Evolutionary conservation across 2,888 invertebrate genomes (phyloP).

Genomic region (Lasioglossum villosulum): DNA sequence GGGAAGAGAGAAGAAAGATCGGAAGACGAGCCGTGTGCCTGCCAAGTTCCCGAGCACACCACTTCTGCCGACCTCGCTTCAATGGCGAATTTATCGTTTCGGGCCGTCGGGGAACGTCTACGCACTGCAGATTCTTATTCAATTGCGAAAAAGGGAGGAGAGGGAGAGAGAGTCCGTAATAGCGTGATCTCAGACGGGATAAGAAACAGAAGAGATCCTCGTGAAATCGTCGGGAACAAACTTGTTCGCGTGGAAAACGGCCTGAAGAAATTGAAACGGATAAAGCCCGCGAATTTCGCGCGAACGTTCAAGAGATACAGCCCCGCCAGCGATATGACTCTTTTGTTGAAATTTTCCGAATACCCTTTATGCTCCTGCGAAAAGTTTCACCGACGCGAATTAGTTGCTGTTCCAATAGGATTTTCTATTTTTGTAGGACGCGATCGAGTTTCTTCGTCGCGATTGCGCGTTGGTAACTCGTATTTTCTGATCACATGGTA

Average conservation of each 20-base stretch:
- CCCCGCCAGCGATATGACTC: not conserved
- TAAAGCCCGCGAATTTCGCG: not conserved
- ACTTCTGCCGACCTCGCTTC: conserved; percentile 51
- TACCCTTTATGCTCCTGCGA: not conserved
- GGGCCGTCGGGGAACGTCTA: conserved; percentile 28
- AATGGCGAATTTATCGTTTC: conserved; percentile 61
- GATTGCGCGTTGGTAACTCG: not conserved
- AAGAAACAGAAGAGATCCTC: conserved; percentile 9
- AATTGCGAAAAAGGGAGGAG: not conserved
- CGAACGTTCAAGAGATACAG: not conserved
- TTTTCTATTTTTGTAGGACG: not conserved
- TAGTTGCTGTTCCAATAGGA: not conserved
- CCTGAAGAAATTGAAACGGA: not conserved
- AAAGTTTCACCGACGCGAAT: not conserved
- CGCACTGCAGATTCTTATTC: conserved; percentile 52
- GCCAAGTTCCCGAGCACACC: conserved; percentile 64
- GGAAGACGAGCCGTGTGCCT: conserved; percentile 39
- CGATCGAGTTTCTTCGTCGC: not conserved
- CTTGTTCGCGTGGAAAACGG: not conserved
- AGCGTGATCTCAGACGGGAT: not conserved
- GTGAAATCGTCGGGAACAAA: conserved; percentile 10
- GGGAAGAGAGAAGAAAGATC: not conserved
- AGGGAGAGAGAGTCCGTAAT: not conserved
- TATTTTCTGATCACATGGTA: not conserved
- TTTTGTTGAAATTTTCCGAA: not conserved